Evolutionary conservation across 2,888 invertebrate species (phyloP).

Genomic region (Chloroclysta siterata): DNA sequence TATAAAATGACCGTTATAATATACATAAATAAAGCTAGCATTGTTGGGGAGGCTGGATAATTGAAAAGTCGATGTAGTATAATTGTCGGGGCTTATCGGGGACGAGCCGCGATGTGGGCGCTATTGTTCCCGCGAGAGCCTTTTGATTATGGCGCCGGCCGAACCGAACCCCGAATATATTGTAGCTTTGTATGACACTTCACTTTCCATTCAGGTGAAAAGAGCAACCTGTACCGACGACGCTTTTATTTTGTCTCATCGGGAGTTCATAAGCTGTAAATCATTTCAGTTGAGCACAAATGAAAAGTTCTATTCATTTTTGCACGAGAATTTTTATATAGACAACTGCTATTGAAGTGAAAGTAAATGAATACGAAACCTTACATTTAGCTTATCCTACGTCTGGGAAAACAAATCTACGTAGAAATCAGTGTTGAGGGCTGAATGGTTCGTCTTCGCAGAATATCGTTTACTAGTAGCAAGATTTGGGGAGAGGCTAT

Average conservation of each 20-base stretch:
- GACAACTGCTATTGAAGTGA: background rate
- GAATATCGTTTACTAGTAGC: constrained; percentile 47
- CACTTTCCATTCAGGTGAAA: constrained; percentile 75
- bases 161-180: constrained; percentile 76
- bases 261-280: constrained; percentile 37
- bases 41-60: constrained; percentile 81
- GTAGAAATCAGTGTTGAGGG: too few relatives aligned
- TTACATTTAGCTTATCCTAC: too few relatives aligned
- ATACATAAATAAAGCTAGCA: constrained; percentile 82
- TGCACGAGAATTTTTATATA: background rate
- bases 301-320: constrained; percentile 7
- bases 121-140: constrained; percentile 83
- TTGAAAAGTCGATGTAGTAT: constrained; percentile 85
- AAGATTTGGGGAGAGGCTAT: constrained; percentile 62
- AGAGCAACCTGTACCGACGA: constrained; percentile 60
- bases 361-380: too few relatives aligned
- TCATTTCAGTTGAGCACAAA: constrained; percentile 29
- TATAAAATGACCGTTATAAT: constrained; percentile 81
- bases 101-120: constrained; percentile 80
- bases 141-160: constrained; percentile 80
- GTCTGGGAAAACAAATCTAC: too few relatives aligned
- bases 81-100: constrained; percentile 83
- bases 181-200: constrained; percentile 81
- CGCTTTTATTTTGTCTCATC: constrained; percentile 51
- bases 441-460: constrained; percentile 31